A percentile compares a stretch with the other conserved stretches of the same genome.
phyloP scores from a whole-genome alignment of 64 coral and sea anemone species.

The Montipora capricornis region DNA sequence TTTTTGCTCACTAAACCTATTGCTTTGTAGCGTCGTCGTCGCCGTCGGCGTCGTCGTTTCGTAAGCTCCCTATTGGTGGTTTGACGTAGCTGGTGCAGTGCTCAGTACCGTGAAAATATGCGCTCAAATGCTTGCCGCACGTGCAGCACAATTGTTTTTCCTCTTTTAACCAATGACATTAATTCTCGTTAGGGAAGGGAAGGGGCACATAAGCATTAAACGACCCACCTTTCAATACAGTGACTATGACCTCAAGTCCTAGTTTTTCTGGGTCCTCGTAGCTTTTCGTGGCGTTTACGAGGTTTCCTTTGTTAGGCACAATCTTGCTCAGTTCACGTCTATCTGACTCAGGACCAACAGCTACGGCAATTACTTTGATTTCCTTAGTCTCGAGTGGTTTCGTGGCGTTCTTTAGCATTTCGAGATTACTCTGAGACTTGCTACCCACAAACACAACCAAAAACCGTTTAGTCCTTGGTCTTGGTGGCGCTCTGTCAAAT shows the following conservation, averaged over 20 bases:
- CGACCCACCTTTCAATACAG: slow-evolving; percentile 58
- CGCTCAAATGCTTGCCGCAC: no score
- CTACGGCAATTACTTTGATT: slow-evolving; percentile 72
- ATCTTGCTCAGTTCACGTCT: slow-evolving; percentile 56
- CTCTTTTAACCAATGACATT: no score
- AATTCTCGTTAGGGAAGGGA: no score
- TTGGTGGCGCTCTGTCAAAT: background rate
- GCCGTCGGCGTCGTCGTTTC: no score
- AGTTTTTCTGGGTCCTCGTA: slow-evolving; percentile 21
- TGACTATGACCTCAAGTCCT: slow-evolving; percentile 49
- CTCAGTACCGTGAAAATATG: no score
- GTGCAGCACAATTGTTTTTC: no score
- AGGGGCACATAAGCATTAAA: no score
- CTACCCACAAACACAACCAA: slow-evolving; percentile 78
- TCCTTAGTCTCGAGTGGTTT: slow-evolving; percentile 50
- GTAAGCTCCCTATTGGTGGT: no score
- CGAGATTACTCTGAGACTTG: slow-evolving; percentile 62
- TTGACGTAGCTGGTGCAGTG: no score
- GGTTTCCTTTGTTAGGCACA: slow-evolving; percentile 48
- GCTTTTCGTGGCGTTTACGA: slow-evolving; percentile 47
- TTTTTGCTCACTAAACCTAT: no score
- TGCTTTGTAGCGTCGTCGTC: no score
- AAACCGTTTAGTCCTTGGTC: slow-evolving; percentile 66
- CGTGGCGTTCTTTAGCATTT: slow-evolving; percentile 16
- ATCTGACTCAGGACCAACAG: slow-evolving; percentile 63